These are phyloP conservation scores for Halocaridina rubra DNA, from an alignment of 2,888 invertebrate species.

Conservation along the genomic window DNA sequence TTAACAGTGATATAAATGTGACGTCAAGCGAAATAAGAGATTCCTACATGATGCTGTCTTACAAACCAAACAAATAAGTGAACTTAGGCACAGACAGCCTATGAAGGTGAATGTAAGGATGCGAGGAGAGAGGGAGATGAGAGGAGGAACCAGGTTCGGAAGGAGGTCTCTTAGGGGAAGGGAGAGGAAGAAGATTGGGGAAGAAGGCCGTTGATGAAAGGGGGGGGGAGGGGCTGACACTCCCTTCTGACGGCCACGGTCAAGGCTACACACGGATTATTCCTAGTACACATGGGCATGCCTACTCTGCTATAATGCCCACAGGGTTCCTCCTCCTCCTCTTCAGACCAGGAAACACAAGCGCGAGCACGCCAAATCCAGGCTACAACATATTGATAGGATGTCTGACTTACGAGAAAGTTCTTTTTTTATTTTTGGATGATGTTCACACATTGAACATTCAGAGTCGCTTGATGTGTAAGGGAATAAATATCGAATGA, in stretches of 20 bases:
- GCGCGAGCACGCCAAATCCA: neutral
- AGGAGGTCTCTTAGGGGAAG: neutral
- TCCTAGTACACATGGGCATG: constrained; percentile 10
- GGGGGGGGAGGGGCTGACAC: neutral
- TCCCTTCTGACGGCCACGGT: constrained; percentile 19
- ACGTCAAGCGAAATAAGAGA: too few species aligned
- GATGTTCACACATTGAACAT: neutral
- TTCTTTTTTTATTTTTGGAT: too few species aligned
- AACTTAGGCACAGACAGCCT: neutral
- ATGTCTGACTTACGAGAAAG: neutral
- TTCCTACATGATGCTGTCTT: too few species aligned
- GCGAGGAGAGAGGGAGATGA: neutral
- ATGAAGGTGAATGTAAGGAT: neutral
- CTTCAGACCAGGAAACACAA: neutral
- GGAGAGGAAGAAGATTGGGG: neutral
- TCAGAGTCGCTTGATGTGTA: neutral
- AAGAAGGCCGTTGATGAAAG: neutral
- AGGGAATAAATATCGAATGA: too few species aligned
- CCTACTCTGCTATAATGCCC: constrained; percentile 23
- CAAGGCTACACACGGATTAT: constrained; percentile 12
- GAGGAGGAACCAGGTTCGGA: neutral
- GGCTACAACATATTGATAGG: neutral
- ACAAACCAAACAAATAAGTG: too few species aligned
- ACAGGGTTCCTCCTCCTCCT: constrained; percentile 13
- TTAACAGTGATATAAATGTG: too few species aligned